Conservation (phyloP, 2,888 invertebrate genomes). For the Heteropelma amictum region DNA sequence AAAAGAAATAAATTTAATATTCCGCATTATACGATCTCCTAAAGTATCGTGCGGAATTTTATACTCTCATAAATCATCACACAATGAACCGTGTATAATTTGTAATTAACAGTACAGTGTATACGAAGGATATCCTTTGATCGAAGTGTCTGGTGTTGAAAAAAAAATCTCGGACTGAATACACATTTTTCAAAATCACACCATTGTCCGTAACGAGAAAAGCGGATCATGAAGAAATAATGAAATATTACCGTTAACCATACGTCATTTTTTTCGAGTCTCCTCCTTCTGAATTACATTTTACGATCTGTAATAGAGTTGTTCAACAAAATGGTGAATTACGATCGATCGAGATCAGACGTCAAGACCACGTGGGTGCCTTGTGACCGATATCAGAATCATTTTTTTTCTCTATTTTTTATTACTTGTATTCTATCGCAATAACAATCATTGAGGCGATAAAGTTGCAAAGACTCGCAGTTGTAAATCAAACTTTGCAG, state of each 20-base stretch:
- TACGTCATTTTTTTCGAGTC: background rate
- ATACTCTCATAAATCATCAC: background rate
- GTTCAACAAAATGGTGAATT: constrained; percentile 4
- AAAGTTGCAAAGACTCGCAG: constrained; percentile 1
- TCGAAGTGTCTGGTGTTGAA: background rate
- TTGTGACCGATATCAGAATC: constrained; percentile 14
- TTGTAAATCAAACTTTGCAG: constrained; percentile 10
- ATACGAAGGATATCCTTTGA: background rate
- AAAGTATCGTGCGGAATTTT: background rate
- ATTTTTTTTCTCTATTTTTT: background rate
- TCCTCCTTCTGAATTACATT: background rate
- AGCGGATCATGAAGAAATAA: background rate
- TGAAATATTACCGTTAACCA: background rate
- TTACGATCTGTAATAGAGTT: background rate
- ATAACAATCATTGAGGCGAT: background rate
- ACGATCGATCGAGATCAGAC: constrained; percentile 9
- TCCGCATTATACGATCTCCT: background rate
- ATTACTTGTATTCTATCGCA: constrained; percentile 9
- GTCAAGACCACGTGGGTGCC: background rate
- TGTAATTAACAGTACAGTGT: background rate
- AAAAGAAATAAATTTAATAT: constrained; percentile 3
- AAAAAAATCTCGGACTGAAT: background rate
- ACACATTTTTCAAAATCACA: background rate
- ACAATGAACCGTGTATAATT: background rate
- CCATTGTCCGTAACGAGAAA: background rate